Percentiles rank a stretch among this genome's conserved stretches.
These are phyloP conservation scores for Autographa pulchrina DNA, from an alignment of 2,888 invertebrate species.

Conservation along the genomic window DNA sequence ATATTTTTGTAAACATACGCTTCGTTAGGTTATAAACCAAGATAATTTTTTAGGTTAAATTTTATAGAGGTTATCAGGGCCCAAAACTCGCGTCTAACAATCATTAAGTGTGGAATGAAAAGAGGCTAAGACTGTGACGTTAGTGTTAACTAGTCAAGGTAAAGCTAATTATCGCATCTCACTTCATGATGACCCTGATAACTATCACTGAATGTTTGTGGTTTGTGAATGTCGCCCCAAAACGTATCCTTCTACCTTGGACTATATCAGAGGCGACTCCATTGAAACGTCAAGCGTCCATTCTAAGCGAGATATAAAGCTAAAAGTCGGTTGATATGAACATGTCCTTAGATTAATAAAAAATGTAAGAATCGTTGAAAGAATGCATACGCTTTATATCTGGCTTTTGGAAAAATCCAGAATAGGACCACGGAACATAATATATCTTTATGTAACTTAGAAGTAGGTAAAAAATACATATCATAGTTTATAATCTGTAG, in stretches of 20 bases:
- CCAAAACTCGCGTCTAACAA: constrained; percentile 80
- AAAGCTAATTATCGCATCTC: constrained; percentile 54
- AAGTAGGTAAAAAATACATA: constrained; percentile 77
- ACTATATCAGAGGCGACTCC: constrained; percentile 87
- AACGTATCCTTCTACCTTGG: constrained; percentile 62
- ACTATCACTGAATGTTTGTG: constrained; percentile 67
- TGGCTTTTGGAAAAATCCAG: constrained; percentile 87
- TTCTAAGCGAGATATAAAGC: constrained; percentile 88
- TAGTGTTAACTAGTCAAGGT: constrained; percentile 56
- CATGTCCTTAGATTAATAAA: constrained; percentile 76
- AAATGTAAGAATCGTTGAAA: constrained; percentile 81
- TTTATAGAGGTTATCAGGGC: constrained; percentile 65
- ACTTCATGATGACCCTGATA: constrained; percentile 71
- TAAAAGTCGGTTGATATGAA: constrained; percentile 74
- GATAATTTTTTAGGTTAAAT: constrained; percentile 49
- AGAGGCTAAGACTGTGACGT: constrained; percentile 62
- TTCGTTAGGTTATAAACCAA: constrained; percentile 65
- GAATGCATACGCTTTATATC: constrained; percentile 89
- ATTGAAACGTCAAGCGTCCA: constrained; percentile 77
- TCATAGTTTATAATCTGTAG: constrained; percentile 83
- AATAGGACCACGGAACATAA: constrained; percentile 85
- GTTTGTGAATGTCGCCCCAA: constrained; percentile 76
- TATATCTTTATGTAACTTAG: constrained; percentile 80
- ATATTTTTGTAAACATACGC: constrained; percentile 79
- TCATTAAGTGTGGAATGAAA: constrained; percentile 65